Percentiles rank a stretch among this genome's conserved stretches.
Conservation (phyloP, 2,113 vertebrate genomes). For the Rhea americana region DNA sequence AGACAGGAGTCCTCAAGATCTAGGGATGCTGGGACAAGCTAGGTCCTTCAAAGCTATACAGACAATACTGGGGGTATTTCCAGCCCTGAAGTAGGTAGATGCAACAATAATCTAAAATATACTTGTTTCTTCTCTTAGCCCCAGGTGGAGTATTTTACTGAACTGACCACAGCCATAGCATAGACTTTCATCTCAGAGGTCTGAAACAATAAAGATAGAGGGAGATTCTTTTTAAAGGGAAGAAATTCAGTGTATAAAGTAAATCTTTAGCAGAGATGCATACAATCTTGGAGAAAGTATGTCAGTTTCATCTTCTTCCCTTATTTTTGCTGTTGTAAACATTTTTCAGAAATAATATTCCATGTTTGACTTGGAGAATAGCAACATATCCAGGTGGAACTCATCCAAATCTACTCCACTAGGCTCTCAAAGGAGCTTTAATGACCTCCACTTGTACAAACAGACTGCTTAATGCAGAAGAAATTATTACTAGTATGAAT, state of each 20-base stretch:
- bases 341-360: slow-evolving; percentile 43
- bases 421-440: slow-evolving; percentile 41
- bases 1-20: not conserved
- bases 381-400: slow-evolving; percentile 4
- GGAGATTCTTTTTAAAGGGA: not conserved
- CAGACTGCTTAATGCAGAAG: slow-evolving; percentile 37
- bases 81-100: not conserved
- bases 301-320: not conserved
- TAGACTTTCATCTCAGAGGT: not conserved
- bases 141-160: not conserved
- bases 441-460: slow-evolving; percentile 47
- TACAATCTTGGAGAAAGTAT: slow-evolving; percentile 19
- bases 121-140: not conserved
- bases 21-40: not conserved
- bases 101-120: not conserved
- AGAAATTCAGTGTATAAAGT: not conserved
- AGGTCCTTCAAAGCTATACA: not conserved
- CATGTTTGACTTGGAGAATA: not conserved
- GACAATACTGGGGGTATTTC: not conserved
- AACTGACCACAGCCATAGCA: not conserved
- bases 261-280: not conserved
- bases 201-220: not conserved
- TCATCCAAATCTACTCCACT: not conserved
- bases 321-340: slow-evolving; percentile 18
- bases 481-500: slow-evolving; percentile 41